phyloP scores from a whole-genome alignment of 2,113 vertebrate species.

The Syngnathus typhle region DNA sequence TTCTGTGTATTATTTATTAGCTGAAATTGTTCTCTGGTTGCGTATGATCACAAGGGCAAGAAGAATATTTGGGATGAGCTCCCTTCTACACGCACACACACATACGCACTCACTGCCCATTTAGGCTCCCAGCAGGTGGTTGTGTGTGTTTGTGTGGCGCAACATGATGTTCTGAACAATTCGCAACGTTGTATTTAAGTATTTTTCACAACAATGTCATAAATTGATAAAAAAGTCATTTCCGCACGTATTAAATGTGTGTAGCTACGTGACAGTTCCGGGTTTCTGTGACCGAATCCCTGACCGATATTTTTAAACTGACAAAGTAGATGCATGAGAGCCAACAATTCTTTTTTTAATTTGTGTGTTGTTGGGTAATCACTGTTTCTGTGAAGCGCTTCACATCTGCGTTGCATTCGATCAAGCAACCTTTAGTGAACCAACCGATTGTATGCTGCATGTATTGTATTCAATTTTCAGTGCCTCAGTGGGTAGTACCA shows the following conservation, averaged over 20 bases:
- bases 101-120: background rate
- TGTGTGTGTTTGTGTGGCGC: background rate
- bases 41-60: constrained; percentile 47
- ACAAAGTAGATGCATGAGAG: background rate
- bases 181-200: background rate
- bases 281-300: background rate
- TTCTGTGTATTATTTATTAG: constrained; percentile 69
- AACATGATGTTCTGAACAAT: constrained; percentile 6
- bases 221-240: background rate
- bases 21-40: constrained; percentile 46
- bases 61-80: constrained; percentile 46
- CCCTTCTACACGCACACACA: constrained; percentile 33
- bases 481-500: no score
- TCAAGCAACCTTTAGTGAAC: no score
- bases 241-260: background rate
- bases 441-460: no score
- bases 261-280: background rate
- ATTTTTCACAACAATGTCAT: no score
- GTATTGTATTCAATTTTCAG: no score
- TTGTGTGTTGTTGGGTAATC: no score
- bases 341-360: constrained; percentile 4
- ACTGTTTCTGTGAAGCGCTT: no score
- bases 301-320: constrained; percentile 6
- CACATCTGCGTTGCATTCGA: no score
- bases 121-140: constrained; percentile 23